phyloP scores from a whole-genome alignment of 2,113 vertebrate genomes.

The Brachyhypopomus occidentalis region DNA sequence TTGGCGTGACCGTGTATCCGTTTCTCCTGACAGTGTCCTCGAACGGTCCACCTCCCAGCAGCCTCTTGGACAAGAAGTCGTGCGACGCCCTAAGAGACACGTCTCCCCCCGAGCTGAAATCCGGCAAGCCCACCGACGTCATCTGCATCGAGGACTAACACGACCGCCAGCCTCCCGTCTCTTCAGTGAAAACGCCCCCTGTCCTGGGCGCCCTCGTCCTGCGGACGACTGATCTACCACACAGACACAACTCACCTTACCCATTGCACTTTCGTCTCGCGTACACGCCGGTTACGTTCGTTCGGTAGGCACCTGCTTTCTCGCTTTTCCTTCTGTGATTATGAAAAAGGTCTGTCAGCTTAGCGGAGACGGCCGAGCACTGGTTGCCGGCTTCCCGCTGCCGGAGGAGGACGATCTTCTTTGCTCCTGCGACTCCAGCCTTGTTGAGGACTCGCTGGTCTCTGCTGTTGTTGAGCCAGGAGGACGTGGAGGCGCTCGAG shows the following conservation, averaged over 20 bases:
- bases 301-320: slow-evolving; percentile 62
- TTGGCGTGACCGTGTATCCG: background rate
- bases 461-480: slow-evolving; percentile 27
- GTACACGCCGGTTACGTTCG: slow-evolving; percentile 39
- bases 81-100: slow-evolving; percentile 74
- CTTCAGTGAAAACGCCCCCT: background rate
- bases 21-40: slow-evolving; percentile 75
- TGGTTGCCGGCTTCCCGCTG: background rate
- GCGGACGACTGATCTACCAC: slow-evolving; percentile 23
- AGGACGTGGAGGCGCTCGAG: slow-evolving; percentile 15
- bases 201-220: slow-evolving; percentile 7
- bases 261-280: slow-evolving; percentile 73
- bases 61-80: slow-evolving; percentile 78
- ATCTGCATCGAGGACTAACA: slow-evolving; percentile 76
- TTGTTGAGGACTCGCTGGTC: slow-evolving; percentile 17
- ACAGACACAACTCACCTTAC: slow-evolving; percentile 57
- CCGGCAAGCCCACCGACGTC: slow-evolving; percentile 72
- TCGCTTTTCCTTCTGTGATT: slow-evolving; percentile 21
- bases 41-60: slow-evolving; percentile 69
- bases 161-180: slow-evolving; percentile 10
- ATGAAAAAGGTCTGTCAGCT: background rate
- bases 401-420: background rate
- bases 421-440: slow-evolving; percentile 9
- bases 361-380: background rate
- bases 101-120: slow-evolving; percentile 70